Evolutionary conservation across 2,113 vertebrate genomes (phyloP).

Genomic region (Amblyopsis rosae): DNA sequence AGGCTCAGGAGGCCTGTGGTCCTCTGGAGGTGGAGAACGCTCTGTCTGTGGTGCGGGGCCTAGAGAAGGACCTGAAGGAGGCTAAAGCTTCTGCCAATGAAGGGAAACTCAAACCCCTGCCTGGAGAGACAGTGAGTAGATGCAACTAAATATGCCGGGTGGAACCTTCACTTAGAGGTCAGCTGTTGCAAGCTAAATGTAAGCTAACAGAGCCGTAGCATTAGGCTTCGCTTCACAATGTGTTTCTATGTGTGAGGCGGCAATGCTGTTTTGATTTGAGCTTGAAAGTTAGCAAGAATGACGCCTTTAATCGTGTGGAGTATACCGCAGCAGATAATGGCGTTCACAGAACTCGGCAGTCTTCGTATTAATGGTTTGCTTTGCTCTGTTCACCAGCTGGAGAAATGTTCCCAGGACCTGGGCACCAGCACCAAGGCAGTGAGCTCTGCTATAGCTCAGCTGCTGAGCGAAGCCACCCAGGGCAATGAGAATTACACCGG

Average conservation of each 20-base stretch:
- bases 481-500: slow-evolving; percentile 98
- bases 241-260: too few species aligned
- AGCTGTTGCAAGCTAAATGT: too few species aligned
- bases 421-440: slow-evolving; percentile 94
- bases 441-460: slow-evolving; percentile 90
- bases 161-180: too few species aligned
- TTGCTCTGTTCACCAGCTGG: slow-evolving; percentile 77
- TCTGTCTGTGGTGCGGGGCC: slow-evolving; percentile 83
- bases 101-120: slow-evolving; percentile 90
- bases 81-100: slow-evolving; percentile 87
- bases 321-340: too few species aligned
- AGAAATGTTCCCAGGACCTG: slow-evolving; percentile 93
- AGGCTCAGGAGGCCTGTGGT: slow-evolving; percentile 97
- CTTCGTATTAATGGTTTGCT: neutral
- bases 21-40: slow-evolving; percentile 96
- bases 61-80: slow-evolving; percentile 93
- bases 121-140: slow-evolving; percentile 89
- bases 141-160: too few species aligned
- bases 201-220: too few species aligned
- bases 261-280: too few species aligned
- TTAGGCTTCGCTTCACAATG: too few species aligned
- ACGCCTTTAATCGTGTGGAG: too few species aligned
- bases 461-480: slow-evolving; percentile 92
- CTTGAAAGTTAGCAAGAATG: too few species aligned
- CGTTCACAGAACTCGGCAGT: neutral